Evolutionary conservation across 2,113 vertebrate species (phyloP).

Genomic region (Corydoras maculifer): DNA sequence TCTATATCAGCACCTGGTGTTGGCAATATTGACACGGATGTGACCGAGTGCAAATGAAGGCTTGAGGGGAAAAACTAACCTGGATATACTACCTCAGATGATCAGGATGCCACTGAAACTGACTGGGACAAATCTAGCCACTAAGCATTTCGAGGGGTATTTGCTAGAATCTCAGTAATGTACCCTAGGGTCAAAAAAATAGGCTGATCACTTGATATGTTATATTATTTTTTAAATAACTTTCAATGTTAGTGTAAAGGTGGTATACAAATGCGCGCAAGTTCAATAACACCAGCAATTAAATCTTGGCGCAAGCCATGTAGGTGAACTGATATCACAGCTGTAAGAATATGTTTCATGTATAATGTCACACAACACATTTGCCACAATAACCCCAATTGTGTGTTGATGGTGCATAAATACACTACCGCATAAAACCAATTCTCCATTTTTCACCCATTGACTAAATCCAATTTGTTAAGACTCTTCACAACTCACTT

Average conservation of each 20-base stretch:
- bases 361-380: conserved; percentile 45
- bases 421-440: conserved; percentile 54
- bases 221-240: too few species aligned
- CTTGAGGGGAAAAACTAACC: conserved; percentile 32
- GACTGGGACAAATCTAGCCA: neutral
- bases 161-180: too few species aligned
- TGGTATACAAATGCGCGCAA: too few species aligned
- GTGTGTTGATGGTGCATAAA: conserved; percentile 59
- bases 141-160: neutral
- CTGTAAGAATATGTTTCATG: conserved; percentile 28
- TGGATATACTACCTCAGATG: conserved; percentile 6
- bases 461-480: conserved; percentile 75
- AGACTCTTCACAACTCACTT: conserved; percentile 76
- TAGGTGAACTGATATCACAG: neutral
- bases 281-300: neutral
- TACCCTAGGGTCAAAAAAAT: too few species aligned
- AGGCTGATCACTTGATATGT: too few species aligned
- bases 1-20: conserved; percentile 60
- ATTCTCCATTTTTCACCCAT: conserved; percentile 69
- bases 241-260: too few species aligned
- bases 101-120: conserved; percentile 8
- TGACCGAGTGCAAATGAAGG: conserved; percentile 28
- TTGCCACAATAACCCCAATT: conserved; percentile 51
- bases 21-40: conserved; percentile 44
- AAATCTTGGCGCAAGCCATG: neutral